Base-by-base conservation (phyloP, 1,140 invertebrate species). In the Heliconius melpomene region DNA sequence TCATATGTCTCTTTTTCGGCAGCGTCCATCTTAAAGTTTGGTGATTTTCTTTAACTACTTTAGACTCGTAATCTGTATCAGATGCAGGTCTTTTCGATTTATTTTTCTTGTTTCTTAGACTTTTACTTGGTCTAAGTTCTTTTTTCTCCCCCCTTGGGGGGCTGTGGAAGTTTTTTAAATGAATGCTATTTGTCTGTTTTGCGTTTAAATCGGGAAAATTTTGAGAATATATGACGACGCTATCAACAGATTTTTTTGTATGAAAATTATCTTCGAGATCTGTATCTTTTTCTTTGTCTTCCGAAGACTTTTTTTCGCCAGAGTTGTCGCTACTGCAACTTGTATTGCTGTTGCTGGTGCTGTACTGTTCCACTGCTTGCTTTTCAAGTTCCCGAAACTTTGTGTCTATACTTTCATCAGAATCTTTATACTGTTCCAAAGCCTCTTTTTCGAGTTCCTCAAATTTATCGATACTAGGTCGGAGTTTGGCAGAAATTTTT, bases 131-230 rank as follows among this genome's bases (percentile, higher is more conserved):
- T 83, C 88, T 90, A 83, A 90, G 83, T 73, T 92, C 91, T 87
- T 94, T 94, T 93, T 93, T 93, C 84, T 92, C 92, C 93, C 93
- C 92, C 91, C 92, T 93, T 84, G 87, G 92, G 91, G 93, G 93
- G 90, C 83, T 88, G 89, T 91, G 90, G 86, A 87, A 91, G 92
- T 94, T 94, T 94, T 94, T 94, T 94, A 93, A 87, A 93, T 91
- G 92, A 82, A 89, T 87, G 88, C 88, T 91, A 76, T 91, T 89
- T 29, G 89, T 89, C 71, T 90, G 87, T 20, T 82, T 85, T n/a
- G 86, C 79, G 75, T 90, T 91, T 13, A 93, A 85, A 76, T 93
- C 93, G 26, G 92, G 91, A 90, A 94, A 93, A 85, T 94, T 94
- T 80, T 93, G 92, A 0, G 93, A 94, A 71, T 94, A 93, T 81